phyloP scores from a whole-genome alignment of 2,797 vertebrate species.

The Sebastes variabilis region DNA sequence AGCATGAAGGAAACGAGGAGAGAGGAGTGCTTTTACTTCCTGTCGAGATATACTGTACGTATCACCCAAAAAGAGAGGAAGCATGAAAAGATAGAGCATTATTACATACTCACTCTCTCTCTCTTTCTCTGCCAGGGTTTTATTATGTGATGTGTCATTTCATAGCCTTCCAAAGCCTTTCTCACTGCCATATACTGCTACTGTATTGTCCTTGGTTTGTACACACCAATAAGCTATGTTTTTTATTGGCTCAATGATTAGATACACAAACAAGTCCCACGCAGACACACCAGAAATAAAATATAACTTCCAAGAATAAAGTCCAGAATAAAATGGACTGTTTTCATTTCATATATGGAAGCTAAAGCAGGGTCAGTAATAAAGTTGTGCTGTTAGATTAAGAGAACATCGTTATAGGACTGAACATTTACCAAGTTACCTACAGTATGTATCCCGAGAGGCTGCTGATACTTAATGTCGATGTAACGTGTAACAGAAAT shows the following conservation, averaged over 20 bases:
- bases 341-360: neutral
- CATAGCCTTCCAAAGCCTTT: neutral
- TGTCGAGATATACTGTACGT: conserved; percentile 1
- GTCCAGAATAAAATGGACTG: neutral
- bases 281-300: neutral
- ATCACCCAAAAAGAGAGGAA: conserved; percentile 16
- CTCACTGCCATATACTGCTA: neutral
- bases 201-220: conserved; percentile 19
- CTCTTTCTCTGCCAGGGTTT: conserved; percentile 20
- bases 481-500: neutral
- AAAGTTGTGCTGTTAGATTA: neutral
- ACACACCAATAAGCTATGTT: conserved; percentile 30
- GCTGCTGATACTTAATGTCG: neutral
- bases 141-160: conserved; percentile 56
- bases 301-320: conserved; percentile 3
- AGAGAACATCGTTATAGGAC: neutral
- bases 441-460: neutral
- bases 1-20: conserved; percentile 9
- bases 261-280: conserved; percentile 22
- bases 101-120: conserved; percentile 15
- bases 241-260: conserved; percentile 48
- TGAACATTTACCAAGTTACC: neutral
- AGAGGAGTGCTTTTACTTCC: conserved; percentile 3
- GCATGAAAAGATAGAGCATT: conserved; percentile 33
- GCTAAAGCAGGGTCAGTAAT: neutral